Percentiles rank a stretch among this genome's conserved stretches.
Evolutionary conservation across 2,797 vertebrate genomes (phyloP).

Genomic region (Podargus strigoides): DNA sequence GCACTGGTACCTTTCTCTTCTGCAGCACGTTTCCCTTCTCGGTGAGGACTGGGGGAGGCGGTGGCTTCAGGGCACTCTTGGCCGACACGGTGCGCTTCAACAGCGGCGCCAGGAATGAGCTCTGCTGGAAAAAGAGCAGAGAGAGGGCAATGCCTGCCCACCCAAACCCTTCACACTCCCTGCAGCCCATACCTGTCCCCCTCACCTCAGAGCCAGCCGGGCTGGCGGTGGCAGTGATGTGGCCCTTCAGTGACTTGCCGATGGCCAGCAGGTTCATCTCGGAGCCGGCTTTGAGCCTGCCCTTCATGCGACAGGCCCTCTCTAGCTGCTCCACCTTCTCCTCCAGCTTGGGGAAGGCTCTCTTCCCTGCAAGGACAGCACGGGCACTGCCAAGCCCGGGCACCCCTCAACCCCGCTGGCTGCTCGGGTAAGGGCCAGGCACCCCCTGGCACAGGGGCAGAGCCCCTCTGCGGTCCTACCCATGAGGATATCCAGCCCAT

Average conservation of each 20-base stretch:
- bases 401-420: fast-evolving
- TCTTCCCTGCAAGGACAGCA: constrained; percentile 26
- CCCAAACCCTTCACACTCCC: fast-evolving
- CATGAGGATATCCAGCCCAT: neutral
- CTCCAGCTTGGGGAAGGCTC: constrained; percentile 56
- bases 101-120: constrained; percentile 76
- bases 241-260: constrained; percentile 68
- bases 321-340: constrained; percentile 77
- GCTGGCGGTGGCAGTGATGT: constrained; percentile 74
- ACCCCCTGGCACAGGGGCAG: too few relatives aligned
- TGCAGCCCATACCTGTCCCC: fast-evolving
- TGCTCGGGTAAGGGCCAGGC: neutral
- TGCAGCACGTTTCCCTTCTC: constrained; percentile 76
- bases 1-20: constrained; percentile 75
- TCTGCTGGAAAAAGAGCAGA: neutral
- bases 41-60: constrained; percentile 60
- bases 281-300: constrained; percentile 76
- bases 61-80: constrained; percentile 70
- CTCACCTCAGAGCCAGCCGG: constrained; percentile 74
- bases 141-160: fast-evolving
- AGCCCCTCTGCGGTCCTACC: neutral
- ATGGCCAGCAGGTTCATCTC: constrained; percentile 79
- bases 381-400: neutral
- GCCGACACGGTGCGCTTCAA: constrained; percentile 78
- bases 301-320: constrained; percentile 51